A percentile compares a stretch with the other conserved stretches of the same genome.
These are phyloP conservation scores for Catharus fuscescens DNA, from an alignment of 2,113 vertebrate genomes.

Conservation along the genomic window DNA sequence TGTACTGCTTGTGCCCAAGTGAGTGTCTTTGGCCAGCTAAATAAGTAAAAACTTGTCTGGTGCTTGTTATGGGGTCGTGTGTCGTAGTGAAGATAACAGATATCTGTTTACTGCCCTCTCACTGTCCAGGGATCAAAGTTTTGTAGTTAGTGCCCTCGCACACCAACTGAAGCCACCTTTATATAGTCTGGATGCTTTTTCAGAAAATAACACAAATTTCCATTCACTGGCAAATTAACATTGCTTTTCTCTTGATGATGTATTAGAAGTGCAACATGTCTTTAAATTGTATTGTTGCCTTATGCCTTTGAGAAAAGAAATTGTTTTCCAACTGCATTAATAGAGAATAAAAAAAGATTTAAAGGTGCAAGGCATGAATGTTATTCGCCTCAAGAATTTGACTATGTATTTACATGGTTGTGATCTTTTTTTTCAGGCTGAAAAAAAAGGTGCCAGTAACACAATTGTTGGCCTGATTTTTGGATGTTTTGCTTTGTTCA, in stretches of 20 bases:
- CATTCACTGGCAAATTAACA: neutral
- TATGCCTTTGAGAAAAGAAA: neutral
- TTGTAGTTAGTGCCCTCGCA: neutral
- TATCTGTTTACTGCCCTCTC: neutral
- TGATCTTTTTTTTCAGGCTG: constrained; percentile 77
- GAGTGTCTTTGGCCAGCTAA: neutral
- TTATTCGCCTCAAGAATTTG: neutral
- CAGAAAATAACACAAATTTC: neutral
- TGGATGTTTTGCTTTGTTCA: constrained; percentile 88
- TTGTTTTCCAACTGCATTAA: neutral
- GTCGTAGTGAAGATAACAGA: neutral
- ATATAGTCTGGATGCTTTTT: neutral
- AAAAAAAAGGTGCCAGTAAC: constrained; percentile 87
- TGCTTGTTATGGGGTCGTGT: fast-evolving
- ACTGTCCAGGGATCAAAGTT: neutral
- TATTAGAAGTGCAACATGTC: neutral
- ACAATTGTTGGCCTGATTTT: constrained; percentile 90
- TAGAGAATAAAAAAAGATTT: neutral
- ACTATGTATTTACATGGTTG: neutral
- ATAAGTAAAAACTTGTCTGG: neutral
- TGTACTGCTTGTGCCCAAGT: neutral
- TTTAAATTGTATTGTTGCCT: neutral
- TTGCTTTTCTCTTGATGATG: neutral
- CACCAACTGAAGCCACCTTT: neutral
- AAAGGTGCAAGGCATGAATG: neutral